Base-by-base conservation (phyloP, 2,113 vertebrate genomes). In the Polypterus bichir region DNA sequence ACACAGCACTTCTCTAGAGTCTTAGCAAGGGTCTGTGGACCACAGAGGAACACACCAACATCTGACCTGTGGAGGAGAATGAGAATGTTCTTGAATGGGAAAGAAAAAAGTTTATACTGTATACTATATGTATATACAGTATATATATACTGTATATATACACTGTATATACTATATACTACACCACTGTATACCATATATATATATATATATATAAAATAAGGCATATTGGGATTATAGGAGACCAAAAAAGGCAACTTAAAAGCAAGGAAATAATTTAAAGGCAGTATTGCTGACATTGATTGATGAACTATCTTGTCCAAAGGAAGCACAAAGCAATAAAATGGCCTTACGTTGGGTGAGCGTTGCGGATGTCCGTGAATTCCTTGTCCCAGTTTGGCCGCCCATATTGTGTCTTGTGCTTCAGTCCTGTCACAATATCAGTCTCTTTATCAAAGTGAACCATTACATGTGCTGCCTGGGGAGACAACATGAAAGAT, bases 351-450 rank as follows among this genome's bases (percentile, higher is more conserved):
- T 76, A 96, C 93, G 80, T 87, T 8, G 90, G 88, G 52, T 97
- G 89, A 9, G 87, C 77, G 57, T 81, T 74, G 68, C 86, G 83
- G 75, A 96, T 85, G 0, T 75, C 71, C 3, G 89, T 84, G 60
- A 96, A 97, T 68, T 94, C 91, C 5, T 63, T 88, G 67, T 89
- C 89, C 94, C 92, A 96, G 78, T 75, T 81, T 44, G 93, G 92
- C 68, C 90, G 71, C 59, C 92, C 93, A 0, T 91, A 97, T 60
- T 80, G 79, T 27, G 89, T 94, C 79, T 97, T 96, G 72, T 97
- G 91, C 69, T 82, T 92, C 70, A 98, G 81, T 11, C 90, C 92
- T 0, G 90, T 97, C 74, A 96, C 75, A 0, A 91, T 77, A 59
- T 95, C 91, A 0, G 58, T 89, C 45, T 85, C 71, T 0, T 78